Base-by-base conservation (phyloP, 2,888 invertebrate species). In the Psylliodes chrysocephalus region DNA sequence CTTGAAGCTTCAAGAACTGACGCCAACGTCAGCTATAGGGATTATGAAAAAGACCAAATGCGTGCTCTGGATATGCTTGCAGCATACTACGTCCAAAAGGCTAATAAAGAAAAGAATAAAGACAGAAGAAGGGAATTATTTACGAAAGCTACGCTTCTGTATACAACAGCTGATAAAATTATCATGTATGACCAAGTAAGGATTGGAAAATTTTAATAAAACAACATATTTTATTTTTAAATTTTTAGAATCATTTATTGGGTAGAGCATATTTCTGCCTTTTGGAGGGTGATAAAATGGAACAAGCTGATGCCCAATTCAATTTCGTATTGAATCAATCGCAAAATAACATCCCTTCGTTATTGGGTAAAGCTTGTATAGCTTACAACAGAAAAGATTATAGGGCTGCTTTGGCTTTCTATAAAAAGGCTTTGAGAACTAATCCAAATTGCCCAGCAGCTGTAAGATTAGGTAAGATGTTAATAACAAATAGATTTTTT, bases 231-330 rank as follows among this genome's bases (percentile, higher is more conserved):
- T 46, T 17, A 7, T 14, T 38, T 30, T 10, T 12, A 18, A 17
- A 25, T 67, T 79, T 82, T 56, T 79, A 93, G 91, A 97, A 97
- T 82, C 99, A 99, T 88, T 88, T 99, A 68, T 87, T 99, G 71
- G 98, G 99, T 0, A 87, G 98, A 76, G 99, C 99, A 1, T 99
- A 98, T 82, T 99, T 98, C 82, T 99, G 98, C 77, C 86, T 99
- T 6, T 86, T 98, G 30, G 99, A 99, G 86, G 98, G 98, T 0
- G 98, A 98, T 78, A 98, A 98, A 86, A 96, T 98, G 95, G 98
- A 99, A 69, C 98, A 99, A 84, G 99, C 99, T 0, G 98, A 99
- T 86, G 96, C 98, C 0, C 99, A 99, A 82, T 99, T 99, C 81
- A 98, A 99, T 84, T 99, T 99, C 82, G 98, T 99, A 0, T 84